Evolutionary conservation across 2,113 vertebrate species (phyloP), one percentile per base, ranked within the genome.

Genomic region (Spea multiplicata): DNA sequence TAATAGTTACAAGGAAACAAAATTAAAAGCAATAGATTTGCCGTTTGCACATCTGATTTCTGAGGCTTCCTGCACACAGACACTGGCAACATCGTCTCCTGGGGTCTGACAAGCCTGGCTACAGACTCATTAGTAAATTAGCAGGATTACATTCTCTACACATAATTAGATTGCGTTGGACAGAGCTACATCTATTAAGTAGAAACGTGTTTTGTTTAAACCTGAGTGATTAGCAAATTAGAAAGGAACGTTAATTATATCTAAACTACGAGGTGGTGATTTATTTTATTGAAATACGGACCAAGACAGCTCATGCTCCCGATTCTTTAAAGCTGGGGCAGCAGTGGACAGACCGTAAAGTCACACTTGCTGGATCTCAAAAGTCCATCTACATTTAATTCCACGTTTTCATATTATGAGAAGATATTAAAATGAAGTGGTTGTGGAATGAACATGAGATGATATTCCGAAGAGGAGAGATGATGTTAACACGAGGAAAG

Each of bases 81-180:
- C 55, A 59, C 8, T 13, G 55, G 14, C 55, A 30, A 64, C n/a
- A 17, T 17, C 3, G 61, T 64, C 61, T 64, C 61, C 61, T 64
- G 61, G 61, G 61, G n/a, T 6, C 59, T 61, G 10, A 61, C 14
- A n/a, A n/a, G 12, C 6, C 52, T 53, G 6, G 12, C 52, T 53
- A 12, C 52, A 8, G 59, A 13, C 59, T 61, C 61, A 64, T 64
- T 64, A 16, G 3, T 16, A 16, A 50, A 16, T 50, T 12, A 50
- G 67, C n/a, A 70, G 47, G n/a, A 70, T 70, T 70, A 70, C 48
- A 70, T 70, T 46, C 67, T 50, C 67, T 70, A 12, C 16, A 70
- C 9, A 70, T 13, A 9, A 16, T 70, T 49, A 70, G 46, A 13
- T 64, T 64, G 49, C 48, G 14, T 49, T 3, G n/a, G 67, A 70